Percentiles rank a stretch among this genome's conserved stretches.
Evolutionary conservation across 2,888 invertebrate genomes (phyloP).

Genomic region (Ichneumon xanthorius): DNA sequence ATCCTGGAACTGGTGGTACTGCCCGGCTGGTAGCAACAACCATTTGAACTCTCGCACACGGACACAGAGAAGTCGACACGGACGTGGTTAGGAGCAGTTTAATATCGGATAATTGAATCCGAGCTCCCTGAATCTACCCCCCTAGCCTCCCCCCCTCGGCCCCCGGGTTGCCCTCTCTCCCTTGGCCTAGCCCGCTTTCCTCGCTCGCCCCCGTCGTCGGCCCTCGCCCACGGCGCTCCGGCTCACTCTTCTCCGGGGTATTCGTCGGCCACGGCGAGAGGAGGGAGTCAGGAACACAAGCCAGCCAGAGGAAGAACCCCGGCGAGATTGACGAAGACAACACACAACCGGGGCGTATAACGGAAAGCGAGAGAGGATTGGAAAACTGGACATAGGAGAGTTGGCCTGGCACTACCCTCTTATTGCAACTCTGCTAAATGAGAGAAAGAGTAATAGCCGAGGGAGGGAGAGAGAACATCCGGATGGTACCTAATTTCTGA

Average conservation of each 20-base stretch:
- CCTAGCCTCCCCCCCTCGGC: conserved; percentile 14
- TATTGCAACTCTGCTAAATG: conserved; percentile 78
- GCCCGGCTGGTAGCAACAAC: conserved; percentile 72
- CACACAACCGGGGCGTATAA: conserved; percentile 46
- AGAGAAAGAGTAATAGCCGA: conserved; percentile 58
- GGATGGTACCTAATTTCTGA: conserved; percentile 77
- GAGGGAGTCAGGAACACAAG: conserved; percentile 64
- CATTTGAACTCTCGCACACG: conserved; percentile 81
- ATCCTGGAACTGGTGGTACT: conserved; percentile 57
- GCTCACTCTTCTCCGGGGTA: conserved; percentile 44
- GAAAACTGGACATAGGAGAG: conserved; percentile 71
- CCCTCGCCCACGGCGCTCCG: neutral
- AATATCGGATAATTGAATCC: conserved; percentile 85
- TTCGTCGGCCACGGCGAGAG: conserved; percentile 51
- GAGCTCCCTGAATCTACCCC: conserved; percentile 76
- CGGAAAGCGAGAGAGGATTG: conserved; percentile 69
- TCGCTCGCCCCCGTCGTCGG: conserved; percentile 38
- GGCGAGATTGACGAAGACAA: conserved; percentile 51
- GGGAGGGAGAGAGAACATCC: conserved; percentile 58
- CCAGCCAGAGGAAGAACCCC: conserved; percentile 66
- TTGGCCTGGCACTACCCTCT: conserved; percentile 72
- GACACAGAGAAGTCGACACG: conserved; percentile 73
- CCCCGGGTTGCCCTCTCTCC: conserved; percentile 66
- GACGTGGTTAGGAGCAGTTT: conserved; percentile 83
- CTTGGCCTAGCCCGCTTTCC: conserved; percentile 55